Evolutionary conservation across 1,140 invertebrate genomes (phyloP), one percentile per base, ranked within the genome.

Genomic region (Psix sp.): DNA sequence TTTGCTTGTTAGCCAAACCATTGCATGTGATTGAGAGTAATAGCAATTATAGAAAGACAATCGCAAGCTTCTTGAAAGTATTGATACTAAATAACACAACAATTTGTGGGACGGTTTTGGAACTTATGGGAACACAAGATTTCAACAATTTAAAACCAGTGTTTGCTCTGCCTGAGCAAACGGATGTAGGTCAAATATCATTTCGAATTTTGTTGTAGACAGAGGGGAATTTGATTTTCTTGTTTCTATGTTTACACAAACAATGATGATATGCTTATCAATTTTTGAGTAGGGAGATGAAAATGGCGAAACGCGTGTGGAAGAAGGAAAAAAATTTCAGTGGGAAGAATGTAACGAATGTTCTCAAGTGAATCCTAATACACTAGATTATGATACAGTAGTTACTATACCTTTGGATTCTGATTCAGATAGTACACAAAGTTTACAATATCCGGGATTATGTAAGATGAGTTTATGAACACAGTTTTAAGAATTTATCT

Each of bases 271-370:
- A n/a, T n/a, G n/a, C n/a, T n/a, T n/a, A n/a, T n/a, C n/a, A n/a
- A n/a, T n/a, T n/a, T n/a, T n/a, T n/a, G n/a, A n/a, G n/a, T n/a
- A 29, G 7, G 2, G 26, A 29, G 26, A 29, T 29, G 26, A 29
- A 2, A n/a, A 10, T 7, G 1, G 26, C n/a, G 26, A 7, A 29
- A 29, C 26, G 2, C 6, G 7, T 1, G 26, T 10, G 7, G n/a
- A 2, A 7, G 26, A 29, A 10, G 26, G 26, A 7, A 29, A 40
- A 2, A 39, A 38, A 18, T 71, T 48, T 13, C 13, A 71, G 57
- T 70, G 66, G 67, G 57, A 62, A 24, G 67, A 71, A 62, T 71
- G 67, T 9, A 35, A 49, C 26, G 67, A 71, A 52, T 71, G 67
- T 36, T 42, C 49, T 10, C 13, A 54, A 42, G 7, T 48, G 49